Conservation (phyloP, 2,888 invertebrate genomes). For the Apamea crenata region DNA sequence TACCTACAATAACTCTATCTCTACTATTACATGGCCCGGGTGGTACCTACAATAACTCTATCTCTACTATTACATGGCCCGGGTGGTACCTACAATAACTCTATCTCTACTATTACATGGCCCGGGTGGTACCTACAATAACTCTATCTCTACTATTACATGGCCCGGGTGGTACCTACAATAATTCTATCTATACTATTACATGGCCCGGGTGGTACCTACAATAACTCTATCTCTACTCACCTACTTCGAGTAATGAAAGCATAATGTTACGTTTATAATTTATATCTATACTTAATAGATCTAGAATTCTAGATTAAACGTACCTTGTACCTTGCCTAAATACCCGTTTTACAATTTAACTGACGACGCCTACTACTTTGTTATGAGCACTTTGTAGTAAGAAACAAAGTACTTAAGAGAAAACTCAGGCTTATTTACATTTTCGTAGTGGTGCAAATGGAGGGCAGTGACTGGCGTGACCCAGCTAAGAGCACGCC, state of each 20-base stretch:
- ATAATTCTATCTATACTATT: too few species aligned
- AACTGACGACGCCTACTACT: constrained; percentile 4
- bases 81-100: too few species aligned
- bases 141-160: too few species aligned
- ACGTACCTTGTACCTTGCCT: too few species aligned
- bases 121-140: too few species aligned
- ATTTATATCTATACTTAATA: neutral
- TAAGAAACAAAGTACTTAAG: neutral
- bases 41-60: too few species aligned
- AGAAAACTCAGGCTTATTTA: neutral
- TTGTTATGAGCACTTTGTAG: constrained; percentile 11
- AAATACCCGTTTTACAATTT: neutral
- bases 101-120: too few species aligned
- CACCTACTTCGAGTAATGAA: neutral
- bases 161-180: neutral
- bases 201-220: neutral
- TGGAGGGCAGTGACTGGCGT: too few species aligned
- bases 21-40: neutral
- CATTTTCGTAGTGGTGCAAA: too few species aligned
- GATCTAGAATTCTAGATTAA: too few species aligned
- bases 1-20: too few species aligned
- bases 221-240: neutral
- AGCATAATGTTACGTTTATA: neutral
- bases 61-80: too few species aligned
- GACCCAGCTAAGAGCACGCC: neutral